Evolutionary conservation across 1,140 invertebrate genomes (phyloP), one percentile per base, ranked within the genome.

Genomic region (Cydia strobilella): DNA sequence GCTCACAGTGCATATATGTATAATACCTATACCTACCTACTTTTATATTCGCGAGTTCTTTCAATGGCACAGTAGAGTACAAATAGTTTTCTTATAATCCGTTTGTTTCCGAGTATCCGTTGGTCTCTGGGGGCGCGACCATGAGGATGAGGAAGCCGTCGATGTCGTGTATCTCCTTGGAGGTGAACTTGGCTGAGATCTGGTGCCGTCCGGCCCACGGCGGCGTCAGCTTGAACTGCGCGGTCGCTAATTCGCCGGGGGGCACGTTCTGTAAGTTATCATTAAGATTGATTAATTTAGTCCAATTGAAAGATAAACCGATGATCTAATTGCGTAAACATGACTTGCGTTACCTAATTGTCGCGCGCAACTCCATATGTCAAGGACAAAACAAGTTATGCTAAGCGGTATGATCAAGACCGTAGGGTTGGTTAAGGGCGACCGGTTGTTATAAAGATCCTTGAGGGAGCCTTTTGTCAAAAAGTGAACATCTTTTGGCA

Each of bases 141-240:
- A 85, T 90, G 39, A 93, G 95, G 65, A 95, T 94, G 15, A 95
- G 83, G 88, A 96, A 97, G 9, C 97, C 97, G 84, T 97, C 97
- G 1, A 98, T 96, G 85, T 98, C 97, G 54, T 95, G 94, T 62
- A 98, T 92, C 87, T 98, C 96, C 76, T 95, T 96, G 4, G 96
- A 97, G 62, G 94, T 94, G 86, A 98, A 98, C 85, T 97, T 98
- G 0, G 95, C 96, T 35, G 95, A 94, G 76, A 98, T 95, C 3
- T 96, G 96, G 76, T 95, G 95, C 20, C 95, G 94, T 1, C 97
- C 97, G 0, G 94, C 94, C 82, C 95, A 94, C 1, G 94, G 95
- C 3, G 97, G 97, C 0, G 93, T 95, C 79, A 97, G 94, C 76
- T 95, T 95, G 77, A 97, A 97, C 5, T 94, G 93, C 3, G 95